Evolutionary conservation across 2,797 vertebrate genomes (phyloP).

Genomic region (Melanotaenia parkinsoni): DNA sequence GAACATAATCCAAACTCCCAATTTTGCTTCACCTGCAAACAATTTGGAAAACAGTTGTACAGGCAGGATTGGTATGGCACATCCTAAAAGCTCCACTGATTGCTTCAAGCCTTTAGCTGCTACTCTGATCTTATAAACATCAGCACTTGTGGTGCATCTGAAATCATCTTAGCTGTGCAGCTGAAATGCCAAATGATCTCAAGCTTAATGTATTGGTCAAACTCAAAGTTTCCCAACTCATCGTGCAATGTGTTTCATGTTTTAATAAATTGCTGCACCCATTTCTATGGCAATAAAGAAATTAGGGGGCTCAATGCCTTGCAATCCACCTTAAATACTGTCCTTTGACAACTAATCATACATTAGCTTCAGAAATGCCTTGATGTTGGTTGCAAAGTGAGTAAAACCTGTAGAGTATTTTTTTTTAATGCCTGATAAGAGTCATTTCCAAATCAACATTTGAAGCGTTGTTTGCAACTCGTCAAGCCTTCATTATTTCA

Average conservation of each 20-base stretch:
- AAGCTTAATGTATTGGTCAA: conserved; percentile 1
- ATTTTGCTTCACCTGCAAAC: neutral
- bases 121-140: neutral
- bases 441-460: conserved; percentile 23
- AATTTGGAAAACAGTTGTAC: neutral
- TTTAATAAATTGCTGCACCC: neutral
- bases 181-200: neutral
- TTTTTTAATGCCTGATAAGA: conserved; percentile 5
- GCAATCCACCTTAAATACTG: neutral
- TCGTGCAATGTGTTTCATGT: neutral
- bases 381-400: neutral
- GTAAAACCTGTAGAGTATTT: neutral
- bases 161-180: neutral
- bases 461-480: conserved; percentile 19
- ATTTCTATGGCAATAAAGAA: neutral
- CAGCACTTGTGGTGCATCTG: neutral
- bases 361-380: neutral
- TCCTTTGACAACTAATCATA: neutral
- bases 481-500: conserved; percentile 18
- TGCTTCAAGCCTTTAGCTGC: neutral
- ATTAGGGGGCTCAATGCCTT: neutral
- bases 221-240: neutral
- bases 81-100: neutral
- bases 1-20: neutral
- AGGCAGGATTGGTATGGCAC: neutral